Base-by-base conservation (phyloP, 1,140 invertebrate genomes). In the Saxidomus purpurata region DNA sequence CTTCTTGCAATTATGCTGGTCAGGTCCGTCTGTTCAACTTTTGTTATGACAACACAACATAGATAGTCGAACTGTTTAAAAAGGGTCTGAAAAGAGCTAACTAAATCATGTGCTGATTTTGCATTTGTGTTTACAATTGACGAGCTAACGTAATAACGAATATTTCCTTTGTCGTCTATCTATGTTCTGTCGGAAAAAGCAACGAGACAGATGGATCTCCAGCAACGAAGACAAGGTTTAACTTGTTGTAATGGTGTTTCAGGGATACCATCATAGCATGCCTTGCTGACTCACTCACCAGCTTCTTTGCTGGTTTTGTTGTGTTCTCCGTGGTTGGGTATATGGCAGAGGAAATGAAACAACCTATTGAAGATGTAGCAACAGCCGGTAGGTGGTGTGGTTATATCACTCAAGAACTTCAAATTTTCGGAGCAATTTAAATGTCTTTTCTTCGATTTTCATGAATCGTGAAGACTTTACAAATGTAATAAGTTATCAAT, bases 291-390 rank as follows among this genome's bases (percentile, higher is more conserved):
- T 97, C 97, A 90, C 97, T 97, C 17, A 99, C 98, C 0, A 98
- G 98, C 94, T 97, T 99, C 88, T 98, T 98, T 96, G 98, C 98
- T 19, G 98, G 98, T 0, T 98, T 99, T 93, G 98, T 98, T 11
- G 98, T 99, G 36, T 99, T 99, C 96, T 98, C 98, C 31, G 97
- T 97, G 17, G 69, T 93, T 25, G 93, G 93, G 15, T 94, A 91
- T 67, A 94, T 94, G 92, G 93, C 93, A 31, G 59, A 97, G 97
- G 94, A 97, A 98, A 71, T 97, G 97, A 36, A 96, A 98, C 80
- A 97, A 97, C 67, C 89, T 0, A 98, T 99, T 81, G 97, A 97
- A 4, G 96, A 97, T 11, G 98, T 99, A 8, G 98, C 98, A 2
- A 98, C 97, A 3, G 98, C 98, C 90, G 98, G 97, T 96, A 91